Evolutionary conservation across 2,888 invertebrate genomes (phyloP).

Genomic region (Autographa gamma): DNA sequence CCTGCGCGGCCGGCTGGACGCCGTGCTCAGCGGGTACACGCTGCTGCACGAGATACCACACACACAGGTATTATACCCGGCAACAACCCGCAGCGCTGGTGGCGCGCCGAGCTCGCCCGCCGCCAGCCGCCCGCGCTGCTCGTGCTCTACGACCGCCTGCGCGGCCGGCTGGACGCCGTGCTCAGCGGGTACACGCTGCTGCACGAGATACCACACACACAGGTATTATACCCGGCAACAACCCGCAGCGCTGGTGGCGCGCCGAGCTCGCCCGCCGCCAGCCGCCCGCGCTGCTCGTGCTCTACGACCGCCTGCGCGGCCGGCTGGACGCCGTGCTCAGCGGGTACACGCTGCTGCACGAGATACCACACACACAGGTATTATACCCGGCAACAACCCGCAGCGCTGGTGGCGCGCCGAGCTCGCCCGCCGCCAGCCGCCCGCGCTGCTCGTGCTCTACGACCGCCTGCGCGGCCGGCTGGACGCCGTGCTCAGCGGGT

Average conservation of each 20-base stretch:
- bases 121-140: conserved; percentile 90
- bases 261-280: conserved; percentile 69
- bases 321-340: conserved; percentile 84
- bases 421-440: conserved; percentile 75
- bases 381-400: conserved; percentile 92
- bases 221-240: too few relatives aligned
- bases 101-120: conserved; percentile 72
- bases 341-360: conserved; percentile 88
- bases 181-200: conserved; percentile 88
- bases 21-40: conserved; percentile 86
- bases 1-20: conserved; percentile 87
- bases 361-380: conserved; percentile 91
- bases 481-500: conserved; percentile 84
- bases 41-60: conserved; percentile 90
- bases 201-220: conserved; percentile 91
- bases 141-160: conserved; percentile 92
- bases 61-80: too few relatives aligned
- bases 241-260: conserved; percentile 92
- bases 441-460: conserved; percentile 93
- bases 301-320: conserved; percentile 91
- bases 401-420: conserved; percentile 90
- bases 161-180: conserved; percentile 85
- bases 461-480: conserved; percentile 90
- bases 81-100: conserved; percentile 92
- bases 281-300: conserved; percentile 91